Conservation (phyloP, 2,888 invertebrate species). For the Notodonta dromedarius region DNA sequence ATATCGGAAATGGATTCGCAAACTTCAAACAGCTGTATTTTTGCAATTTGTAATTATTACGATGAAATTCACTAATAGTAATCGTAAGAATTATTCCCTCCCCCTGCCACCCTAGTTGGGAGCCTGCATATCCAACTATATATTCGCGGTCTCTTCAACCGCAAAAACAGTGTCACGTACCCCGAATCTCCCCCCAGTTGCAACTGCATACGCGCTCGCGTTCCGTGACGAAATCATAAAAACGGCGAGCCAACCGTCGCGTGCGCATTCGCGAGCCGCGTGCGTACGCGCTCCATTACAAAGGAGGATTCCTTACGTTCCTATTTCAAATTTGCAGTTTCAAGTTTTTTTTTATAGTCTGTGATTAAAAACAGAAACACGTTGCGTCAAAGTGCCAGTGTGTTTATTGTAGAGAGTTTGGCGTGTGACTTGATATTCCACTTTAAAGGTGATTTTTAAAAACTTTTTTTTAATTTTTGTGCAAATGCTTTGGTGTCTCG, state of each 20-base stretch:
- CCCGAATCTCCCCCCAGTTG: conserved; percentile 51
- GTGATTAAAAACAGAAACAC: conserved; percentile 63
- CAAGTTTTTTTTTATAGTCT: conserved; percentile 23
- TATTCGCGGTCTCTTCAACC: conserved; percentile 8
- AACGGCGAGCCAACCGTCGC: conserved; percentile 47
- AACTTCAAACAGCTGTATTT: too few relatives aligned
- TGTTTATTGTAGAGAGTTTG: conserved; percentile 77
- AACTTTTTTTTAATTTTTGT: conserved; percentile 33
- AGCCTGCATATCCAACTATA: too few relatives aligned
- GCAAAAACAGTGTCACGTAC: conserved; percentile 44
- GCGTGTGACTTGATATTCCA: conserved; percentile 78
- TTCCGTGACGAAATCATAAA: conserved; percentile 82
- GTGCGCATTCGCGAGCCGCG: conserved; percentile 67
- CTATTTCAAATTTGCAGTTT: conserved; percentile 24
- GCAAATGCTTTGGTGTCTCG: conserved; percentile 36
- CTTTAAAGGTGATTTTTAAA: conserved; percentile 71
- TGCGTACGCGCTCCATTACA: conserved; percentile 55
- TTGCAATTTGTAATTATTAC: too few relatives aligned
- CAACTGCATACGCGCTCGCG: conserved; percentile 57
- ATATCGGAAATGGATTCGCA: too few relatives aligned
- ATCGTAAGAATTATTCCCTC: too few relatives aligned
- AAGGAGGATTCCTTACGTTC: conserved; percentile 31
- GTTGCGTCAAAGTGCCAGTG: conserved; percentile 79
- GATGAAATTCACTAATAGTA: too few relatives aligned
- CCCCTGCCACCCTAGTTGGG: too few relatives aligned